A percentile compares a stretch with the other conserved stretches of the same genome.
These are phyloP conservation scores for Dynastes tityus DNA, from an alignment of 2,888 invertebrate genomes.

Conservation along the genomic window DNA sequence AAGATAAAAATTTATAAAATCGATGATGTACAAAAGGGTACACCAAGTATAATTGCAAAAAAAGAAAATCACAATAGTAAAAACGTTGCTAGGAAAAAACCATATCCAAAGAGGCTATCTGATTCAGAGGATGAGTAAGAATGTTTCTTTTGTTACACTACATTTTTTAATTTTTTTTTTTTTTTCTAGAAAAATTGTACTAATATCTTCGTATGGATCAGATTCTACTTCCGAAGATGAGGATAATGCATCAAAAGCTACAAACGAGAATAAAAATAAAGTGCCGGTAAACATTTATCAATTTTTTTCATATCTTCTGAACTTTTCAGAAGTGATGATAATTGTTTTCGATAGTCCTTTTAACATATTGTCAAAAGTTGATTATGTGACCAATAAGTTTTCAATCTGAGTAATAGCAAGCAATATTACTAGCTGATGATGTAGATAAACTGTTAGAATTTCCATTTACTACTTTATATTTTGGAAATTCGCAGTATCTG, in stretches of 20 bases:
- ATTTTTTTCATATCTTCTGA: not conserved
- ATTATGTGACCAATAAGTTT: constrained; percentile 66
- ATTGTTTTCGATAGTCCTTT: constrained; percentile 1
- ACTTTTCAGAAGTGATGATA: not conserved
- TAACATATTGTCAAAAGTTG: not conserved
- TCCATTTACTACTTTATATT: constrained; percentile 56
- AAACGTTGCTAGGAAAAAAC: constrained; percentile 10
- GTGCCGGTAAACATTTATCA: constrained; percentile 18
- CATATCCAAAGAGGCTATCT: constrained; percentile 44
- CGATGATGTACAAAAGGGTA: constrained; percentile 54
- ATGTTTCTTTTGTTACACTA: not conserved
- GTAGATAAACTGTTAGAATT: constrained; percentile 67
- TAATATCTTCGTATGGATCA: constrained; percentile 75
- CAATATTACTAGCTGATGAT: constrained; percentile 63
- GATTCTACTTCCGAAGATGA: constrained; percentile 70
- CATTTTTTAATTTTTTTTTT: not conserved
- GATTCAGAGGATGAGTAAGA: constrained; percentile 65
- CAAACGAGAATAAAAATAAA: not conserved
- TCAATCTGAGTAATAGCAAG: constrained; percentile 67
- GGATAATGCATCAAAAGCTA: constrained; percentile 52
- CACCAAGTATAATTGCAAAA: constrained; percentile 10
- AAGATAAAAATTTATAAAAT: constrained; percentile 61
- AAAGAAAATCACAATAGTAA: constrained; percentile 24
- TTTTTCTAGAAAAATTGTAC: constrained; percentile 72
- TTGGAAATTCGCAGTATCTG: constrained; percentile 68